A percentile compares a stretch with the other conserved stretches of the same genome.
Conservation (phyloP, 64 coral and sea anemone genomes). For the Montipora sp. region DNA sequence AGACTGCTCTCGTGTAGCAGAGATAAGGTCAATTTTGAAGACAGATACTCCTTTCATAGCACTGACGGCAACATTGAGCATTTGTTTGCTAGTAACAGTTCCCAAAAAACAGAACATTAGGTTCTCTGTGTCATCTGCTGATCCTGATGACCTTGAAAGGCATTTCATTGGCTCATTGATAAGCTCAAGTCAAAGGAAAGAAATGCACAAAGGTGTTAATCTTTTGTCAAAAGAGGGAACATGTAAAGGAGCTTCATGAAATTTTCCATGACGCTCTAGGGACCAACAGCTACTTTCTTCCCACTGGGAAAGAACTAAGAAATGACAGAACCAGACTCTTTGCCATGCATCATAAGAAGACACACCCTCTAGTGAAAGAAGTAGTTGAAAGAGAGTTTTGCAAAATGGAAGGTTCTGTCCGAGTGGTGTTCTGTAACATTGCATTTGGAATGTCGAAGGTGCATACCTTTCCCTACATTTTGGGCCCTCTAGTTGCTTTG, state of each 20-base stretch:
- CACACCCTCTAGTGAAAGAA: slow-evolving; percentile 61
- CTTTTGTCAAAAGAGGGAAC: slow-evolving; percentile 57
- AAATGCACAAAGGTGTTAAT: slow-evolving; percentile 66
- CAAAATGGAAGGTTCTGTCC: slow-evolving; percentile 54
- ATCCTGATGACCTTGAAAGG: slow-evolving; percentile 54
- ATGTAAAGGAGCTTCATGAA: slow-evolving; percentile 83
- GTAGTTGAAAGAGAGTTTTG: slow-evolving; percentile 68
- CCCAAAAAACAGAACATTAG: slow-evolving; percentile 62
- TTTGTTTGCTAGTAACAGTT: no score
- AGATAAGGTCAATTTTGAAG: slow-evolving; percentile 71
- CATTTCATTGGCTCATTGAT: slow-evolving; percentile 66
- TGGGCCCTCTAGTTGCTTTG: no score
- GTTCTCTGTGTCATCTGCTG: slow-evolving; percentile 39
- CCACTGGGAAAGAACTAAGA: slow-evolving; percentile 22
- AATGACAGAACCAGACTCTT: slow-evolving; percentile 64
- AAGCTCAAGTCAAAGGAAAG: slow-evolving; percentile 36
- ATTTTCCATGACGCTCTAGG: slow-evolving; percentile 47
- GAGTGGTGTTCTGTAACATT: slow-evolving; percentile 70
- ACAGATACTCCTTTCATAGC: slow-evolving; percentile 50
- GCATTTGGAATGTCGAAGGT: slow-evolving; percentile 57
- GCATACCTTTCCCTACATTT: no score
- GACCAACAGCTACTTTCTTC: slow-evolving; percentile 14
- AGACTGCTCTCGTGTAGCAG: slow-evolving; percentile 56
- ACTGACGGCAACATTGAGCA: slow-evolving; percentile 55
- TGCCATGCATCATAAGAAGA: slow-evolving; percentile 82